phyloP scores from a whole-genome alignment of 1,140 invertebrate genomes.

The Wasmannia auropunctata region DNA sequence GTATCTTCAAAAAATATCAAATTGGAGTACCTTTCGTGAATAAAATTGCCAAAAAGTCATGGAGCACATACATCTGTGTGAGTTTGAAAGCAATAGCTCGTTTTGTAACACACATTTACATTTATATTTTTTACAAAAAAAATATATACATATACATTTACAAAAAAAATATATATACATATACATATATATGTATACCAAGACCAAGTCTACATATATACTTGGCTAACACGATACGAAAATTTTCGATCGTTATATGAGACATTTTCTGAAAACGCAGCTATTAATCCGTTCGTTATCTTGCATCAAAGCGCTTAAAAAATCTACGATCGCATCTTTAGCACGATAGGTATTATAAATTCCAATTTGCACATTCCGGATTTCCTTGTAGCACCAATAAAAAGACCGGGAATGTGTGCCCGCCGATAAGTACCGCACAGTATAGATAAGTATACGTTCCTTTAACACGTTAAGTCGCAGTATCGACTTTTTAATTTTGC shows the following conservation, averaged over 20 bases:
- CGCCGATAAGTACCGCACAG: neutral
- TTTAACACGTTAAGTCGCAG: neutral
- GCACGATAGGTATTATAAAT: slow-evolving; percentile 14
- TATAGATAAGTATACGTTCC: neutral
- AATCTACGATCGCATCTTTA: neutral
- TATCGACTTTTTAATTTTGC: slow-evolving; percentile 1
- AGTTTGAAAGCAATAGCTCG: slow-evolving; percentile 20
- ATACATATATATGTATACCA: neutral
- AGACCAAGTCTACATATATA: neutral
- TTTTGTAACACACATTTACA: no score
- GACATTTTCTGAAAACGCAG: neutral
- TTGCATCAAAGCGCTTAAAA: neutral
- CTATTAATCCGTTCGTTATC: neutral
- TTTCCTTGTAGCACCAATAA: neutral
- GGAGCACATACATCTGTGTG: neutral
- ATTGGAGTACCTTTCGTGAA: slow-evolving; percentile 36
- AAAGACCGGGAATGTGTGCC: neutral
- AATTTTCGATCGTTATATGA: neutral
- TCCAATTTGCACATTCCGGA: neutral
- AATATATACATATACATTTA: neutral
- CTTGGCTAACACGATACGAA: neutral
- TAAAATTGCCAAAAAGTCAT: slow-evolving; percentile 35
- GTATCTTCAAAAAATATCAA: slow-evolving; percentile 57
- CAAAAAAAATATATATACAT: neutral
- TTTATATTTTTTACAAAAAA: no score